A percentile compares a stretch with the other conserved stretches of the same genome.
These are phyloP conservation scores for Platalea minor DNA, from an alignment of 2,797 vertebrate genomes.

Conservation along the genomic window DNA sequence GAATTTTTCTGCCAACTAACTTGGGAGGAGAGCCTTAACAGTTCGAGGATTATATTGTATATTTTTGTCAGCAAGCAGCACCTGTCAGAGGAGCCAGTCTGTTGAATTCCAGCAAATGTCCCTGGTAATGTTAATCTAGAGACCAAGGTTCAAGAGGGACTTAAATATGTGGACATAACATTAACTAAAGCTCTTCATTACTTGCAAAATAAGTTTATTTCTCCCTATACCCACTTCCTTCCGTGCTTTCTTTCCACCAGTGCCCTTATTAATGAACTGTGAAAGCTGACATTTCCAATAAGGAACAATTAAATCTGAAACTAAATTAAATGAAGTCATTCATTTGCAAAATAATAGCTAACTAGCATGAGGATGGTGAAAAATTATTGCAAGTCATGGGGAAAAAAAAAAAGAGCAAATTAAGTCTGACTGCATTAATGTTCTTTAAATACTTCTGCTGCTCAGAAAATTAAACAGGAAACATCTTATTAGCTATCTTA, in stretches of 20 bases:
- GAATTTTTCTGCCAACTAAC: background rate
- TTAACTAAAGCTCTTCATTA: background rate
- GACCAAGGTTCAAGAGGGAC: background rate
- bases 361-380: constrained; percentile 36
- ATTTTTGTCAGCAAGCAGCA: background rate
- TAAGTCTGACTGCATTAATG: constrained; percentile 60
- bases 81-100: background rate
- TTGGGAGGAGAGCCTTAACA: background rate
- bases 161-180: background rate
- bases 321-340: constrained; percentile 67
- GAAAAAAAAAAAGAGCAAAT: constrained; percentile 48
- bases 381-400: constrained; percentile 54
- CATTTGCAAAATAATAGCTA: constrained; percentile 72
- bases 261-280: constrained; percentile 67
- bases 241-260: background rate
- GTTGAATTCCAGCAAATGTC: background rate
- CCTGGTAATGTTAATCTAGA: background rate
- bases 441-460: constrained; percentile 57
- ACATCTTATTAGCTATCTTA: constrained; percentile 11
- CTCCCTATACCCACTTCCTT: background rate
- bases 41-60: background rate
- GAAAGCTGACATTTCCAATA: constrained; percentile 71
- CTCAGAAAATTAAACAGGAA: constrained; percentile 50
- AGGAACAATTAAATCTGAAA: constrained; percentile 69
- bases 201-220: background rate